phyloP scores from a whole-genome alignment of 2,113 vertebrate genomes.

The Osmerus eperlanus region DNA sequence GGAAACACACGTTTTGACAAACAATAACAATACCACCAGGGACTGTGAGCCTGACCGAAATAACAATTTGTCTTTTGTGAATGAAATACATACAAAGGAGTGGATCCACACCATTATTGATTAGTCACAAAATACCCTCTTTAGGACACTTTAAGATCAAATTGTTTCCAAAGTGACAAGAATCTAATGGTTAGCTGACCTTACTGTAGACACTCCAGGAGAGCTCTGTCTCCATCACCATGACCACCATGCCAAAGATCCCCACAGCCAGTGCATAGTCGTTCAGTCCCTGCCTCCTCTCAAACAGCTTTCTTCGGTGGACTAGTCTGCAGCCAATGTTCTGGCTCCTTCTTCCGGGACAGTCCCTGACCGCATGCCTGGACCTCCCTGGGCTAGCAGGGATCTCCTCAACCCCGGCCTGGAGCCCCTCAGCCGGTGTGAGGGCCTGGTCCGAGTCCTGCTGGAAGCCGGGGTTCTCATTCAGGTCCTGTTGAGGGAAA shows the following conservation, averaged over 20 bases:
- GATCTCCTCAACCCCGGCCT: conserved; percentile 34
- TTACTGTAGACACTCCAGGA: conserved; percentile 96
- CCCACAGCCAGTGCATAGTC: conserved; percentile 93
- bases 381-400: conserved; percentile 13
- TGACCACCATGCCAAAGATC: conserved; percentile 90
- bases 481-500: conserved; percentile 10
- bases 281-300: conserved; percentile 88
- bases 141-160: too few relatives aligned
- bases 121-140: too few relatives aligned
- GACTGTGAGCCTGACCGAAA: neutral
- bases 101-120: too few relatives aligned
- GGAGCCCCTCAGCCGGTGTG: conserved; percentile 22
- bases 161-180: too few relatives aligned
- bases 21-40: conserved; percentile 2
- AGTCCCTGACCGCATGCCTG: conserved; percentile 35
- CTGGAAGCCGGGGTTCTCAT: neutral
- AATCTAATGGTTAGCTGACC: conserved; percentile 63
- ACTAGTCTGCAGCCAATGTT: conserved; percentile 86
- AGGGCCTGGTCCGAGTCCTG: conserved; percentile 3
- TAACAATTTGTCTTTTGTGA: too few relatives aligned
- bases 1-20: conserved; percentile 23
- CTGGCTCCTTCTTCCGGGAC: conserved; percentile 65
- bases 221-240: conserved; percentile 94
- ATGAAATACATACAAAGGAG: too few relatives aligned
- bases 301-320: conserved; percentile 82